These are phyloP conservation scores for Leptatherina wallacei DNA, from an alignment of 2,797 vertebrate species.

Conservation along the genomic window DNA sequence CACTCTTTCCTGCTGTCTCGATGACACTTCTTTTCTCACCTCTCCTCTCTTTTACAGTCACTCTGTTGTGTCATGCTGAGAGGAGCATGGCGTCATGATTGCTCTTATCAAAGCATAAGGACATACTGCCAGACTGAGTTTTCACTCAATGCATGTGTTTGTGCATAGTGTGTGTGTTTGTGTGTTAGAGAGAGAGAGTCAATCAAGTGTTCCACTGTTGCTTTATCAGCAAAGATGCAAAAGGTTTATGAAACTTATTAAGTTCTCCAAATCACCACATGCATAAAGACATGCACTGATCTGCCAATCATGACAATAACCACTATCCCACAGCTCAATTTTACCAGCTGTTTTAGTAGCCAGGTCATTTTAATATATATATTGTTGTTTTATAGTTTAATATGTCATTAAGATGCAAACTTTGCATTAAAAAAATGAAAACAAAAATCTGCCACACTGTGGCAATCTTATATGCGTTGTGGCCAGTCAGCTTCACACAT, in stretches of 20 bases:
- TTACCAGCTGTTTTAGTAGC: background rate
- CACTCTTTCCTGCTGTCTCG: constrained; percentile 39
- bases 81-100: constrained; percentile 58
- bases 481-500: background rate
- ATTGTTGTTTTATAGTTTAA: background rate
- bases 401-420: background rate
- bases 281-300: constrained; percentile 28
- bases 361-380: background rate
- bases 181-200: background rate
- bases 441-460: background rate
- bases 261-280: constrained; percentile 45
- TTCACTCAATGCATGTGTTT: constrained; percentile 18
- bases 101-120: constrained; percentile 65
- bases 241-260: constrained; percentile 38
- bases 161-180: constrained; percentile 3
- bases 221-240: constrained; percentile 54
- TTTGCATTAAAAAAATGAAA: background rate
- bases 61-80: constrained; percentile 42
- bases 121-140: constrained; percentile 44
- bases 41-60: constrained; percentile 46
- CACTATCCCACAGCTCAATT: constrained; percentile 11
- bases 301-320: constrained; percentile 1
- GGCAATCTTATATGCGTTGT: background rate
- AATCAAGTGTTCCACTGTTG: constrained; percentile 23
- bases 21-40: constrained; percentile 52